Evolutionary conservation across 2,113 vertebrate genomes (phyloP).

Genomic region (Melanotaenia duboulayi): DNA sequence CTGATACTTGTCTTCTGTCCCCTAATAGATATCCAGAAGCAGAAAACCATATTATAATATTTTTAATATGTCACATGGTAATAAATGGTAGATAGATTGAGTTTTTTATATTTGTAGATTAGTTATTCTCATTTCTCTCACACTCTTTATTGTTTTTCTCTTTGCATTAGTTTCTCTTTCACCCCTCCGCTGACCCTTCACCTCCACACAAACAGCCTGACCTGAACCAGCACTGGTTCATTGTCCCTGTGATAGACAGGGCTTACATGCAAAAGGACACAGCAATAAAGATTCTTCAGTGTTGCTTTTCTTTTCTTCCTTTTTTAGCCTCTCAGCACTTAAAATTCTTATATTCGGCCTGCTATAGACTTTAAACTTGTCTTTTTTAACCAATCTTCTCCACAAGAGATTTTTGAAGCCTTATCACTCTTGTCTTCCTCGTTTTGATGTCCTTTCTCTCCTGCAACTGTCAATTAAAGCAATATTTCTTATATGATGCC

Average conservation of each 20-base stretch:
- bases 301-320: neutral
- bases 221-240: slow-evolving; percentile 42
- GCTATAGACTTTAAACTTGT: neutral
- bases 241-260: slow-evolving; percentile 4
- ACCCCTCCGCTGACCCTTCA: slow-evolving; percentile 37
- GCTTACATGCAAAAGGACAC: slow-evolving; percentile 15
- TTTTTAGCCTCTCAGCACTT: neutral
- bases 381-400: slow-evolving; percentile 8
- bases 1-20: too few species aligned
- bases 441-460: slow-evolving; percentile 11
- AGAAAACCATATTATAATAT: too few species aligned
- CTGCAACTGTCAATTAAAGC: slow-evolving; percentile 52
- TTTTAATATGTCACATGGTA: too few species aligned
- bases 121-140: neutral
- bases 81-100: too few species aligned
- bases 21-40: too few species aligned
- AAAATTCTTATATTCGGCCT: neutral
- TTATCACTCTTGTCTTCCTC: neutral
- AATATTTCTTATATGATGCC: slow-evolving; percentile 53
- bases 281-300: slow-evolving; percentile 4
- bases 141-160: neutral
- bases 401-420: neutral
- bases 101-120: neutral
- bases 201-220: slow-evolving; percentile 37
- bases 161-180: slow-evolving; percentile 30